Conservation (phyloP, 2,888 invertebrate genomes). For the Platycheirus rosarum region DNA sequence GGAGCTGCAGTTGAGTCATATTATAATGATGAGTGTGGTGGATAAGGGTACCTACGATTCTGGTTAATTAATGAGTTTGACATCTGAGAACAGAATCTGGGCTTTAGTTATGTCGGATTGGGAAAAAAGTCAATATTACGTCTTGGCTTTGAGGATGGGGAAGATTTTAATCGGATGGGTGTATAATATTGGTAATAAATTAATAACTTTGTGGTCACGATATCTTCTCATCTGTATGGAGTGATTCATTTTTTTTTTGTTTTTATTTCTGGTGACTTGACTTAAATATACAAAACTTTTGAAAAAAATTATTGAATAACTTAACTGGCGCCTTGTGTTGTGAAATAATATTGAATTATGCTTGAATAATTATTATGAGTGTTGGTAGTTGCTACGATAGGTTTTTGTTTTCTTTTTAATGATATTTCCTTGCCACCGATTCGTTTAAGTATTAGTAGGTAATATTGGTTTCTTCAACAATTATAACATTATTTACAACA, state of each 20-base stretch:
- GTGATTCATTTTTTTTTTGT: slow-evolving; percentile 44
- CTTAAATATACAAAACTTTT: background rate
- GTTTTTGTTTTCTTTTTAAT: too few relatives aligned
- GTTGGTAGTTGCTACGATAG: too few relatives aligned
- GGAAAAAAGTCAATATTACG: slow-evolving; percentile 23
- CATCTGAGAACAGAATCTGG: slow-evolving; percentile 48
- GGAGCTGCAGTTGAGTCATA: slow-evolving; percentile 56
- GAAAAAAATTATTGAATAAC: background rate
- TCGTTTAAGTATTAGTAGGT: too few relatives aligned
- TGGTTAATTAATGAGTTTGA: slow-evolving; percentile 64
- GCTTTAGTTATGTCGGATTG: slow-evolving; percentile 18
- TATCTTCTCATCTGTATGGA: slow-evolving; percentile 11
- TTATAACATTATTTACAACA: too few relatives aligned
- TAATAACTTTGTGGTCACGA: slow-evolving; percentile 64
- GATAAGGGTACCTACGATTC: slow-evolving; percentile 1
- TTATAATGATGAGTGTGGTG: slow-evolving; percentile 12
- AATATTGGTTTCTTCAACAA: too few relatives aligned
- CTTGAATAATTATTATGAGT: background rate
- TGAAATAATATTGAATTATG: background rate
- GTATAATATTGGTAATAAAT: slow-evolving; percentile 49
- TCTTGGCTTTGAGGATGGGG: slow-evolving; percentile 15
- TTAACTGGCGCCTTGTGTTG: background rate
- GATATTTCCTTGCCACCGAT: too few relatives aligned
- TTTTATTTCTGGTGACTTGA: background rate
- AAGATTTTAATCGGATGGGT: slow-evolving; percentile 55